Evolutionary conservation across 1,140 invertebrate species (phyloP).

Genomic region (Portunus trituberculatus): DNA sequence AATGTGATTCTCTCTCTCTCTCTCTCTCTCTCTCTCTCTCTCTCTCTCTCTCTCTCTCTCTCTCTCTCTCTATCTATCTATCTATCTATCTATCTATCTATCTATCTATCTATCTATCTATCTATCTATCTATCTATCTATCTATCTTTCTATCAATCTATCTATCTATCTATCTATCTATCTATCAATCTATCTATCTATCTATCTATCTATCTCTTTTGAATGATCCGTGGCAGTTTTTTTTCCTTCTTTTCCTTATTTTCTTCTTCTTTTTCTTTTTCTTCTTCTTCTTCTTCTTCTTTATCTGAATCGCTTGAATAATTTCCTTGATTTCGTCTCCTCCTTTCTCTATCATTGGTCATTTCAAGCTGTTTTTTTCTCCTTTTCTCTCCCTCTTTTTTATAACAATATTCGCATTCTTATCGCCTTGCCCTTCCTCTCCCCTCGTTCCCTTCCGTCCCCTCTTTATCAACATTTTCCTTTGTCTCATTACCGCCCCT

Average conservation of each 20-base stretch:
- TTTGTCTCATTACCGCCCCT: background rate
- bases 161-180: background rate
- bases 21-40: background rate
- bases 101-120: background rate
- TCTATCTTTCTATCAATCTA: background rate
- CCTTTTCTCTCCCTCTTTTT: background rate
- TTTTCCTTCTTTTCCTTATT: background rate
- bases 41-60: too few relatives aligned
- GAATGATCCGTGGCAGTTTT: background rate
- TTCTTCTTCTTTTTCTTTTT: background rate
- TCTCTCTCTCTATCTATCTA: background rate
- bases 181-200: too few relatives aligned
- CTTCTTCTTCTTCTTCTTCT: background rate
- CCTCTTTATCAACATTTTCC: conserved; percentile 17
- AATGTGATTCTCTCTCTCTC: background rate
- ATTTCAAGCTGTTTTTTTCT: background rate
- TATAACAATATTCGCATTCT: background rate
- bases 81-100: background rate
- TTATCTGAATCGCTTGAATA: background rate
- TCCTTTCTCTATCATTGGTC: background rate
- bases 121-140: too few relatives aligned
- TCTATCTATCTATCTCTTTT: background rate
- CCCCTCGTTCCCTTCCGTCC: conserved; percentile 5
- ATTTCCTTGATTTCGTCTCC: background rate
- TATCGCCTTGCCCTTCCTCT: background rate